Evolutionary conservation across 2,888 invertebrate genomes (phyloP).

Genomic region (Drepanosiphum platanoidis): DNA sequence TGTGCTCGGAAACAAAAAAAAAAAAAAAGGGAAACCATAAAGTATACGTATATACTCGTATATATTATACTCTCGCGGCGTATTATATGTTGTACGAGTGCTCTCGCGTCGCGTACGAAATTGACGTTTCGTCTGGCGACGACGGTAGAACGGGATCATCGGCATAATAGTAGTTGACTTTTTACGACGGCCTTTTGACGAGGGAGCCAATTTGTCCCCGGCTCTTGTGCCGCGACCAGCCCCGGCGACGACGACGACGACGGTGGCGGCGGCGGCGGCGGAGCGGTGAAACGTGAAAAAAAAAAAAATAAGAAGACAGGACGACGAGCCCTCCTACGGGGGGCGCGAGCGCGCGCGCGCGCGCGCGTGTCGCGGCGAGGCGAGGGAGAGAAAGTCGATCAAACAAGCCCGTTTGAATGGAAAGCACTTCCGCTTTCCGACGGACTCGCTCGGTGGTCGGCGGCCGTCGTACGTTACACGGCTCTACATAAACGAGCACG

Average conservation of each 20-base stretch:
- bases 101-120: neutral
- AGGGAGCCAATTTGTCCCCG: constrained; percentile 46
- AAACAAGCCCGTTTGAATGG: constrained; percentile 52
- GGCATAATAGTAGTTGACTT: constrained; percentile 30
- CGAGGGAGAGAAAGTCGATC: constrained; percentile 38
- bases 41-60: neutral
- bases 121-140: neutral
- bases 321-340: neutral
- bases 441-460: neutral
- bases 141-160: neutral
- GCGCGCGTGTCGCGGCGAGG: neutral
- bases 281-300: neutral
- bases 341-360: neutral
- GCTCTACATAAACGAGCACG: neutral
- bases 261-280: neutral
- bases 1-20: neutral
- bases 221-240: neutral
- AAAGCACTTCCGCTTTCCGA: constrained; percentile 54
- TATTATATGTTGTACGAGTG: neutral
- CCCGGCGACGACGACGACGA: neutral
- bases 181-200: constrained; percentile 36
- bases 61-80: neutral
- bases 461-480: neutral
- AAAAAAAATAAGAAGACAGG: neutral
- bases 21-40: constrained; percentile 7